Percentiles rank a stretch among this genome's conserved stretches.
Conservation (phyloP, 2,113 vertebrate genomes). For the Cyrtonyx montezumae region DNA sequence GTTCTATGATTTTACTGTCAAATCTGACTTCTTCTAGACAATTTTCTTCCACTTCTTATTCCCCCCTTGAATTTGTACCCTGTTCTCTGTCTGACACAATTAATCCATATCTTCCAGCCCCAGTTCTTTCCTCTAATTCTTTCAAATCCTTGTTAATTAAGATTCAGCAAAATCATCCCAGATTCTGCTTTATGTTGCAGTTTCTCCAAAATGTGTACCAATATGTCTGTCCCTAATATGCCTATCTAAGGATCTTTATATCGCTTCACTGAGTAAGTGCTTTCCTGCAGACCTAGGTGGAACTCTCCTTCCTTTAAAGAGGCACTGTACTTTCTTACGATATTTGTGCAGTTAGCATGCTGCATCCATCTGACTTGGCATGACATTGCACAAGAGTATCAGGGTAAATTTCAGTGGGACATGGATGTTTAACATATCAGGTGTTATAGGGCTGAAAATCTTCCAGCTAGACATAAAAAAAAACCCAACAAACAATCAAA, state of each 20-base stretch:
- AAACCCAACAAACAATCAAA: no score
- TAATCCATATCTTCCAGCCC: background rate
- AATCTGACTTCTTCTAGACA: background rate
- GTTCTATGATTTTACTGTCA: background rate
- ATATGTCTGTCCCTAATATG: background rate
- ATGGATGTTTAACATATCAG: background rate
- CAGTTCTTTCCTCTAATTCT: background rate
- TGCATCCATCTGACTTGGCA: background rate
- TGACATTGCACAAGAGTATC: background rate
- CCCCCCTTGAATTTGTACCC: background rate
- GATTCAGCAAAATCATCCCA: background rate
- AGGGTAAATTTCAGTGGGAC: background rate
- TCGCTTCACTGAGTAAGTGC: background rate
- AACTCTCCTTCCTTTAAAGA: background rate
- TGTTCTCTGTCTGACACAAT: background rate
- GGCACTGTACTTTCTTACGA: accelerated
- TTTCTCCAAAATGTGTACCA: background rate
- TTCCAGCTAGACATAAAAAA: background rate
- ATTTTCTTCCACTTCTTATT: background rate
- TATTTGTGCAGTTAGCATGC: accelerated
- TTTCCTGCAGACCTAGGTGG: background rate
- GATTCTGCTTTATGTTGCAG: background rate
- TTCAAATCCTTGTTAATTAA: background rate
- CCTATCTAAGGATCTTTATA: background rate
- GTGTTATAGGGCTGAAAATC: background rate